Base-by-base conservation (phyloP, 2,797 vertebrate species). In the Monodelphis domestica region DNA sequence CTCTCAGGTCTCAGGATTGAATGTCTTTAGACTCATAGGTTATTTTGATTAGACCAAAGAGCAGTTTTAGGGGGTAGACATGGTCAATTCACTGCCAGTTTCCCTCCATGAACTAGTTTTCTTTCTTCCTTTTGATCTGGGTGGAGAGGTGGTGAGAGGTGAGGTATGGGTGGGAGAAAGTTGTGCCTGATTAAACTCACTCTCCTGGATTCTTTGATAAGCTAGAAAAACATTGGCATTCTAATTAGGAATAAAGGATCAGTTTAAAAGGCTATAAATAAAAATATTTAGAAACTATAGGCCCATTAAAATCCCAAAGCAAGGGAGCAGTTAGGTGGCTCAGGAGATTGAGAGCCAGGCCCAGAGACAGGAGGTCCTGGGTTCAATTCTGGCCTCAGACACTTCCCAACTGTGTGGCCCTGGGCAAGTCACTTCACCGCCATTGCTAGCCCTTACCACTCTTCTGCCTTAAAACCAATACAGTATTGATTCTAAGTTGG, bases 11-110 rank as follows among this genome's bases (percentile, higher is more conserved):
- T 84, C 33, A 50, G 88, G 87, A 87, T 30, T 94, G 92, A 92
- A 91, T 95, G 91, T 92, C 33, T 92, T 97, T 63, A 91, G 91
- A 90, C 14, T 91, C 90, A 57, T 90, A 10, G 59, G 94, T 52
- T 53, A 52, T 89, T 96, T 97, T 96, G 78, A 95, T 97, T 57
- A 89, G 91, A 52, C 14, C 95, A 96, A 90, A 92, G 52, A 59
- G n/a, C 10, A 91, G 50, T 89, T 28, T 70, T 4, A 53, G 4
- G 12, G 97, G 91, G 7, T 94, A 28, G 29, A n/a, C 0, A 1
- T 55, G 38, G 50, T 92, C 45, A 93, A 56, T 96, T 95, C 53
- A 92, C 55, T 90, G 54, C 88, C 90, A 78, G 90, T 10, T 94
- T 89, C 15, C 57, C 51, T 54, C 88, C 88, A n/a, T 10, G 93